Evolutionary conservation across 2,113 vertebrate genomes (phyloP).

Genomic region (Tragelaphus buxtoni): DNA sequence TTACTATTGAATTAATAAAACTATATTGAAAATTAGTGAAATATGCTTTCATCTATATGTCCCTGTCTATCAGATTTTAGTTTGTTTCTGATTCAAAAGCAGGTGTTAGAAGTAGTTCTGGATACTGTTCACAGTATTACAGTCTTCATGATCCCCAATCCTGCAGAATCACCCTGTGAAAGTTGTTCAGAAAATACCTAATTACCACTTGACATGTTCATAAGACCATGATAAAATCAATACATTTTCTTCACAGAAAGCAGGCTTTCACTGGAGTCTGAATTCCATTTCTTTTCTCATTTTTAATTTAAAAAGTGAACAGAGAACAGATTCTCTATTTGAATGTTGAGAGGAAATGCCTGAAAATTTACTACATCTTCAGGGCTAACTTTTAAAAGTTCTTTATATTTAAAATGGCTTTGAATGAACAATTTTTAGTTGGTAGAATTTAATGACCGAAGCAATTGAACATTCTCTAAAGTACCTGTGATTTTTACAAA

Average conservation of each 20-base stretch:
- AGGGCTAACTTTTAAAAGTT: slow-evolving; percentile 10
- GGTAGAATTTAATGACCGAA: slow-evolving; percentile 16
- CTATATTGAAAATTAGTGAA: background rate
- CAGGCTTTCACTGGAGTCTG: background rate
- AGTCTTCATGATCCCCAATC: background rate
- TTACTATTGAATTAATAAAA: background rate
- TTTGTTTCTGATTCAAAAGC: slow-evolving; percentile 21
- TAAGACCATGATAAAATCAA: slow-evolving; percentile 30
- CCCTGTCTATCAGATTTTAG: background rate
- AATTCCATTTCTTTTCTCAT: background rate
- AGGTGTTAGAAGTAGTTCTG: background rate
- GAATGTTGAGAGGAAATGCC: slow-evolving; percentile 23
- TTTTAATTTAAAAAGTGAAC: slow-evolving; percentile 53
- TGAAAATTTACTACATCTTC: background rate
- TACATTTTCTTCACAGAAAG: slow-evolving; percentile 39
- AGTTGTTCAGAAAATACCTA: background rate
- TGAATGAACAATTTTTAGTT: slow-evolving; percentile 34
- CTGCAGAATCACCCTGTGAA: background rate
- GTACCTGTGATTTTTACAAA: slow-evolving; percentile 20
- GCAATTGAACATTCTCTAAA: slow-evolving; percentile 30
- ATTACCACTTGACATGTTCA: background rate
- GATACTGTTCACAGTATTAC: background rate
- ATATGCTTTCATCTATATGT: slow-evolving; percentile 13
- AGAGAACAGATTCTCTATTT: slow-evolving; percentile 45
- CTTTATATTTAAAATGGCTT: slow-evolving; percentile 53